Conservation (phyloP, 2,113 vertebrate species). For the Actenoides hombroni region DNA sequence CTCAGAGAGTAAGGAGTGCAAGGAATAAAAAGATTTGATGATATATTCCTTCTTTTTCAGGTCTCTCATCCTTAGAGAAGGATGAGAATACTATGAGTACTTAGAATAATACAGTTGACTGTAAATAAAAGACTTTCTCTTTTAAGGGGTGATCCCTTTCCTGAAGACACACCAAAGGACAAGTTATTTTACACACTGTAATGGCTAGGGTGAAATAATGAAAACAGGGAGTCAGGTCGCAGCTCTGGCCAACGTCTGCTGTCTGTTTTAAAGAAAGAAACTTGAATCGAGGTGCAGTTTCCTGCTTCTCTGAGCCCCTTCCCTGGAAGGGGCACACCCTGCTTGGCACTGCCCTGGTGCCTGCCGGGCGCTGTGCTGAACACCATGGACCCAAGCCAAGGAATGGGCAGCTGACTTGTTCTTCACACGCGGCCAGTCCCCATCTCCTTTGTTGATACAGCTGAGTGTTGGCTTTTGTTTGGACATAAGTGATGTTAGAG, state of each 20-base stretch:
- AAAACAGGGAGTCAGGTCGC: fast-evolving
- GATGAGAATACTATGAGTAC: not conserved
- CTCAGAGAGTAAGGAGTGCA: not conserved
- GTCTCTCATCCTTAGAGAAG: not conserved
- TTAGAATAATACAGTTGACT: not conserved
- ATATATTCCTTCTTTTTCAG: not conserved
- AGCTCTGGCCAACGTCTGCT: not conserved
- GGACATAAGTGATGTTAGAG: not conserved
- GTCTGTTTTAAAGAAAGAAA: not conserved
- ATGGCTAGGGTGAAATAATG: not conserved
- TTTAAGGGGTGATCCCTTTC: not conserved
- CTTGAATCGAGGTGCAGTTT: not conserved
- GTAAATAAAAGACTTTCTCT: not conserved
- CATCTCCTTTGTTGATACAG: not conserved
- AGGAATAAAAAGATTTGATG: not conserved
- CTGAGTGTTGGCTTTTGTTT: not conserved
- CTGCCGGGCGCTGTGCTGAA: not conserved
- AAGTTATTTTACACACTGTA: not conserved
- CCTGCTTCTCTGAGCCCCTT: not conserved
- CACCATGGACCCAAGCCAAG: not conserved
- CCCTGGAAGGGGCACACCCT: not conserved
- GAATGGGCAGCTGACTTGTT: fast-evolving
- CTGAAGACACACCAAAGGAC: not conserved
- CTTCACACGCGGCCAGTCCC: not conserved
- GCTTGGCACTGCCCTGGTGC: not conserved